Evolutionary conservation across 1,140 invertebrate genomes (phyloP).

Genomic region (Prorops nasuta): DNA sequence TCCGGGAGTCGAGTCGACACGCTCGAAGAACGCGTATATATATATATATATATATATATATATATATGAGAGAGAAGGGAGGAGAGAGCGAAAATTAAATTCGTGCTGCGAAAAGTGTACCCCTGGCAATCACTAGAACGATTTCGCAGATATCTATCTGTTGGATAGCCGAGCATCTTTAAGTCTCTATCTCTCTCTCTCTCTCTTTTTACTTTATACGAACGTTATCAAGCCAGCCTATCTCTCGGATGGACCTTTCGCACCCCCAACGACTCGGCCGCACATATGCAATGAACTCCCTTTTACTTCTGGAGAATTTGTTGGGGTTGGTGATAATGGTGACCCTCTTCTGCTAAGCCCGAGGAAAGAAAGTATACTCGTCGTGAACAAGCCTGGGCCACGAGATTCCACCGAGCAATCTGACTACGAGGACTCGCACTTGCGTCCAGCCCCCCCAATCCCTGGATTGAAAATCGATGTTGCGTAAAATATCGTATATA

Average conservation of each 20-base stretch:
- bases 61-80: too few species aligned
- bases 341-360: constrained; percentile 19
- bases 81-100: constrained; percentile 16
- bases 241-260: constrained; percentile 32
- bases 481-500: constrained; percentile 25
- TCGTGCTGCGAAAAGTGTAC: constrained; percentile 12
- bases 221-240: constrained; percentile 28
- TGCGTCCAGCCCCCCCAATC: too few species aligned
- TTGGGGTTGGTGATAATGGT: constrained; percentile 31
- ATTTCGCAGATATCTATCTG: constrained; percentile 13
- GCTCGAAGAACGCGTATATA: too few species aligned
- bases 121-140: constrained; percentile 12
- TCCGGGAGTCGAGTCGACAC: too few species aligned
- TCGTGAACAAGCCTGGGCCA: too few species aligned
- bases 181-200: too few species aligned
- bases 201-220: constrained; percentile 26
- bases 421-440: constrained; percentile 16
- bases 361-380: too few species aligned
- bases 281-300: constrained; percentile 36
- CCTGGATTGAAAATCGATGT: constrained; percentile 24
- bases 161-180: constrained; percentile 20
- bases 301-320: constrained; percentile 33
- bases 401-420: constrained; percentile 20
- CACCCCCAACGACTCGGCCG: constrained; percentile 24
- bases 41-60: too few species aligned